A percentile compares a stretch with the other conserved stretches of the same genome.
Conservation (phyloP, 2,113 vertebrate species). For the Bubo blakistoni region DNA sequence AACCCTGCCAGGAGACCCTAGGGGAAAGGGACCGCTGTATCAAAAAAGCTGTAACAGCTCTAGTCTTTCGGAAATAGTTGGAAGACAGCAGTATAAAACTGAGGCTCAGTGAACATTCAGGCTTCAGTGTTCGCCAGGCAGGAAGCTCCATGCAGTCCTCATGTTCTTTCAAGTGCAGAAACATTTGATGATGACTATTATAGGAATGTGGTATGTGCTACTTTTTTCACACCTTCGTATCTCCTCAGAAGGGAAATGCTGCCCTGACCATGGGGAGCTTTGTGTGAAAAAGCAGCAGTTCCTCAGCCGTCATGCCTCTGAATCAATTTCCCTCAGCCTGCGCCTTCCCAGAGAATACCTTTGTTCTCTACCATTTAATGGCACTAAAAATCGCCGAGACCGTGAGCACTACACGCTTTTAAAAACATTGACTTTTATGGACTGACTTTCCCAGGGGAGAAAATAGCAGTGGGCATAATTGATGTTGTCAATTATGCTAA, state of each 20-base stretch:
- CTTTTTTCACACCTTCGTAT: background rate
- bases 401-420: background rate
- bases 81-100: conserved; percentile 1
- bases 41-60: background rate
- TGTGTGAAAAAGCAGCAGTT: background rate
- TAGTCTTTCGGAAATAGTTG: background rate
- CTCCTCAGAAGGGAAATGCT: background rate
- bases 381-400: background rate
- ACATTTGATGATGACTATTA: background rate
- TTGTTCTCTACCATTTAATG: background rate
- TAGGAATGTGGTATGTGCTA: background rate
- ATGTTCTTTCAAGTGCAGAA: background rate
- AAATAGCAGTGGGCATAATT: conserved; percentile 20
- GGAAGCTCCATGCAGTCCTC: background rate
- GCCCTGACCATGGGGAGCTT: background rate
- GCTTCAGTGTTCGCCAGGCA: background rate
- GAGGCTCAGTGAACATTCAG: background rate
- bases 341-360: background rate
- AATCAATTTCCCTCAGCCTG: background rate
- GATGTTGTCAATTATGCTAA: conserved; percentile 39
- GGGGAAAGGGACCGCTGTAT: background rate
- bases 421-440: background rate
- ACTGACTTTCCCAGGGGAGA: background rate
- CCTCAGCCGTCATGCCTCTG: background rate
- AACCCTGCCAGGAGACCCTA: background rate